Evolutionary conservation across 2,113 vertebrate species (phyloP), one percentile per base, ranked within the genome.

Genomic region (Nettapus auritus): DNA sequence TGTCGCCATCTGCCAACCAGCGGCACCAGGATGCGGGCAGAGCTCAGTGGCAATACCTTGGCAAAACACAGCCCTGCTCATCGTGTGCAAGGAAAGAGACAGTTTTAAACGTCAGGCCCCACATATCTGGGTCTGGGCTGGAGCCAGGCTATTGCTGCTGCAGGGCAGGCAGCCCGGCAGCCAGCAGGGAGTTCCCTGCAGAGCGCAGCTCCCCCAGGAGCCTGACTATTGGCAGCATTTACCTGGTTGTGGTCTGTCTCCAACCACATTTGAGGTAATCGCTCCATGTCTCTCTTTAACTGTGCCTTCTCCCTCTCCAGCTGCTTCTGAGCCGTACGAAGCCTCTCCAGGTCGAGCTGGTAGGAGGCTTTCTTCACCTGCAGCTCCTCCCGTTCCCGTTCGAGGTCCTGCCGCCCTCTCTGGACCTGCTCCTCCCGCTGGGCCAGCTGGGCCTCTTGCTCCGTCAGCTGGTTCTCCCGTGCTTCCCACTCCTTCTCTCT

Each of bases 281-380:
- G 97, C 63, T 99, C 98, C 5, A 97, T 6, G 1, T 99, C 99
- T 48, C 97, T 97, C 78, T 95, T 97, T 74, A 99, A 80, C 38
- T 98, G 98, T 66, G 98, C 98, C 90, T 96, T 98, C 75, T 99
- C 99, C 36, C 97, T 98, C 90, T 99, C 99, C 93, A 99, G 97
- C 96, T 98, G 99, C 93, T 98, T 98, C 98, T 99, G 99, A 1
- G 99, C 97, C 0, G 98, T 87, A 14, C 98, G 97, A 71, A 99
- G 98, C 60, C 98, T 89, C 98, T 99, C 99, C 97, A 99, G 97
- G 73, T 99, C 99, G 1, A 84, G 95, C 96, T 99, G 99, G 97
- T 99, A 99, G 73, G 98, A 90, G 5, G 97, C 98, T 91, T 98
- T 99, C 96, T 73, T 97, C 63, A 85, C 80, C 96, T 98, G 98